A percentile compares a stretch with the other conserved stretches of the same genome.
phyloP scores from a whole-genome alignment of 2,888 invertebrate species.

The Dione juno region DNA sequence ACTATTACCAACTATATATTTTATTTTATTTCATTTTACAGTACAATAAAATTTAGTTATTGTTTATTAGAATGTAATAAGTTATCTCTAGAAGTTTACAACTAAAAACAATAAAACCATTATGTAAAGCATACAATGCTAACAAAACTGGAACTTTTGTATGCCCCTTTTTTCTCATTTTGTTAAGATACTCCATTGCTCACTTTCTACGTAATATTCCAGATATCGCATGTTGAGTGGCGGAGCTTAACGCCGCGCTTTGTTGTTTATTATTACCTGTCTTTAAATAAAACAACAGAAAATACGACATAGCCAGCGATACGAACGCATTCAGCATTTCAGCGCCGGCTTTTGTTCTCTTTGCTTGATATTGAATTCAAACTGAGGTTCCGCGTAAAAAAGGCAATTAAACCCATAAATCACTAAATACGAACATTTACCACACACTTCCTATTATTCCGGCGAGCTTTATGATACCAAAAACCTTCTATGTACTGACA shows the following conservation, averaged over 20 bases:
- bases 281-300: slow-evolving; percentile 26
- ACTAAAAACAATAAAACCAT: no score
- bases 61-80: no score
- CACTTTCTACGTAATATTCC: no score
- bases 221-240: no score
- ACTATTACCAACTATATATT: no score
- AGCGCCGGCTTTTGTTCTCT: slow-evolving; percentile 60
- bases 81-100: no score
- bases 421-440: slow-evolving; percentile 67
- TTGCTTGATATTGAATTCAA: slow-evolving; percentile 76
- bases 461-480: slow-evolving; percentile 61
- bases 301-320: slow-evolving; percentile 26
- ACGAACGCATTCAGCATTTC: slow-evolving; percentile 55
- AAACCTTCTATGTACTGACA: slow-evolving; percentile 56
- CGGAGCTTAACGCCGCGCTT: no score
- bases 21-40: background rate
- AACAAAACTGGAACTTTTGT: no score
- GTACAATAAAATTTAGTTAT: background rate
- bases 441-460: slow-evolving; percentile 59
- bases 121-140: no score
- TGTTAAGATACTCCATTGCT: no score
- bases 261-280: no score
- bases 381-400: slow-evolving; percentile 65
- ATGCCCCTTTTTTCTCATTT: no score
- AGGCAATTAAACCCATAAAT: slow-evolving; percentile 79